Evolutionary conservation across 2,888 invertebrate genomes (phyloP).

Genomic region (Mythimna pallens): DNA sequence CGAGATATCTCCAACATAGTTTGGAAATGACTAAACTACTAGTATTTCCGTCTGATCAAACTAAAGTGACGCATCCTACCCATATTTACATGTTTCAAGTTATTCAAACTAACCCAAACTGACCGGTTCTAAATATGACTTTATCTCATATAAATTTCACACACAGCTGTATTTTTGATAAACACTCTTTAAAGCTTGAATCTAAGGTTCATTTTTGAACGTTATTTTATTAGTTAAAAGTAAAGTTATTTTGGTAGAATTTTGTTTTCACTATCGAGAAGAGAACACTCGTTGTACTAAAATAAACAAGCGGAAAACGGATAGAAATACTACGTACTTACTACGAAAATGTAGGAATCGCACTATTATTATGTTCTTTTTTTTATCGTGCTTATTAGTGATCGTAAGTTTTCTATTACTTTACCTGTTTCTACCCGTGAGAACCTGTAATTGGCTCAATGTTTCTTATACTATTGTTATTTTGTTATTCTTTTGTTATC

Average conservation of each 20-base stretch:
- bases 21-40: not conserved
- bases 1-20: not conserved
- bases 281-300: conserved; percentile 8
- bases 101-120: not conserved
- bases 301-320: not conserved
- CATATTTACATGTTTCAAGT: conserved; percentile 1
- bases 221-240: not conserved
- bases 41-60: not conserved
- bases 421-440: too few relatives aligned
- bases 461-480: too few relatives aligned
- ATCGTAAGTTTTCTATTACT: too few relatives aligned
- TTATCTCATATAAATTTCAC: not conserved
- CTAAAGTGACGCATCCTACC: not conserved
- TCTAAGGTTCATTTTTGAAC: conserved; percentile 9
- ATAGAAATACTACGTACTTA: conserved; percentile 18
- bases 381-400: too few relatives aligned
- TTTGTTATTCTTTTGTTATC: too few relatives aligned
- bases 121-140: conserved; percentile 23
- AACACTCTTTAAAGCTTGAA: rapidly evolving
- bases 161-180: not conserved
- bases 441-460: too few relatives aligned
- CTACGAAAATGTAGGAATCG: not conserved
- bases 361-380: too few relatives aligned
- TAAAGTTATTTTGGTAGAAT: not conserved
- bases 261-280: conserved; percentile 39